These are phyloP conservation scores for Chloroclysta siterata DNA, from an alignment of 2,888 invertebrate genomes.

Conservation along the genomic window DNA sequence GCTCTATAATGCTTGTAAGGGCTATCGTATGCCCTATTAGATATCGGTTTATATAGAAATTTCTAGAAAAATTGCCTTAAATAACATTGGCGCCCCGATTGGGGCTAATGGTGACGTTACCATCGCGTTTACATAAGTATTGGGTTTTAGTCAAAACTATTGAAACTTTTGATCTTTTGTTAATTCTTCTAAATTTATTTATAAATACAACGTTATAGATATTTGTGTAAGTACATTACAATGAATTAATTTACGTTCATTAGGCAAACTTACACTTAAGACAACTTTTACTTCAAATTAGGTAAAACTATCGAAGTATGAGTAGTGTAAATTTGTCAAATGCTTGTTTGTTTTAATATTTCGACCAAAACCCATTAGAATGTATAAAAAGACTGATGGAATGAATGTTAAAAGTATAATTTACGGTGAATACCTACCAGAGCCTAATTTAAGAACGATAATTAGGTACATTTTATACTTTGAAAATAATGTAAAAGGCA, in stretches of 20 bases:
- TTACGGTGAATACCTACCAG: conserved; percentile 47
- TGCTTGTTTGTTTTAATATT: conserved; percentile 9
- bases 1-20: conserved; percentile 49
- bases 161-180: neutral
- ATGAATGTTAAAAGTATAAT: conserved; percentile 47
- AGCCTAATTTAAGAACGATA: conserved; percentile 43
- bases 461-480: conserved; percentile 25
- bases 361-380: conserved; percentile 42
- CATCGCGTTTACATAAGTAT: conserved; percentile 18
- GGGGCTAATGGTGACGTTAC: conserved; percentile 13
- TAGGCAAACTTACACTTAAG: neutral
- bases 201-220: no score
- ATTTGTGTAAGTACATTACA: neutral
- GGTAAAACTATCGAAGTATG: neutral
- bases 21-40: conserved; percentile 25
- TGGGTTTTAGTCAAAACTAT: conserved; percentile 32
- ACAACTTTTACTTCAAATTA: neutral
- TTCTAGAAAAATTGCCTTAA: conserved; percentile 27
- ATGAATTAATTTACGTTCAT: neutral
- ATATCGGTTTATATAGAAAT: conserved; percentile 22
- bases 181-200: no score
- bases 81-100: conserved; percentile 25
- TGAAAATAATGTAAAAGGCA: conserved; percentile 13
- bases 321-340: neutral
- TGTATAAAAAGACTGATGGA: conserved; percentile 69